Percentiles rank a stretch among this genome's conserved stretches.
These are phyloP conservation scores for Grammomys dolichurus DNA, from an alignment of 2,113 vertebrate species.

Conservation along the genomic window DNA sequence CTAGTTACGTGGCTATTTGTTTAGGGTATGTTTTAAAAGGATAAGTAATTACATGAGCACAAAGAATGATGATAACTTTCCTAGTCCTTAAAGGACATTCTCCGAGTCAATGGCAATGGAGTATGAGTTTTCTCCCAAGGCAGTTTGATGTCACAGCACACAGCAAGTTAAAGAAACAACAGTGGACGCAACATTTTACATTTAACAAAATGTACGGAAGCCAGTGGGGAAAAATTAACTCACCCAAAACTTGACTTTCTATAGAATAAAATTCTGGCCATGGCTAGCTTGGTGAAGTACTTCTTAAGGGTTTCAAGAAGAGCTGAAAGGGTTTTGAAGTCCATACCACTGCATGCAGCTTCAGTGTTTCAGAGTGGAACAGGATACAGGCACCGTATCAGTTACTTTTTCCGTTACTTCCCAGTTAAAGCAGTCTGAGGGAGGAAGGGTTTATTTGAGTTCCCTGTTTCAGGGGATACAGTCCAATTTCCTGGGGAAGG, in stretches of 20 bases:
- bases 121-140: neutral
- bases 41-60: neutral
- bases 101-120: neutral
- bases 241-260: slow-evolving; percentile 18
- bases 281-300: neutral
- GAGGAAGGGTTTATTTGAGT: neutral
- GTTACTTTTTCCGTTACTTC: neutral
- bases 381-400: neutral
- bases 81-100: neutral
- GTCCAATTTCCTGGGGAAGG: neutral
- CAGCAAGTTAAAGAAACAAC: neutral
- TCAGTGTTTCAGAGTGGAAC: neutral
- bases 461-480: neutral
- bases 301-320: neutral
- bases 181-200: neutral
- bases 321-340: neutral
- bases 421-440: neutral
- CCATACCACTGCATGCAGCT: neutral
- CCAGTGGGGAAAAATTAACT: neutral
- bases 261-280: neutral
- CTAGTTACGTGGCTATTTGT: slow-evolving; percentile 77
- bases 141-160: neutral
- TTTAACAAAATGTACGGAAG: neutral
- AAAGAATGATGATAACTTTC: neutral
- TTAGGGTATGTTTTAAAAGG: neutral